Conservation (phyloP, 2,113 vertebrate genomes). For the Psilopogon haemacephalus region DNA sequence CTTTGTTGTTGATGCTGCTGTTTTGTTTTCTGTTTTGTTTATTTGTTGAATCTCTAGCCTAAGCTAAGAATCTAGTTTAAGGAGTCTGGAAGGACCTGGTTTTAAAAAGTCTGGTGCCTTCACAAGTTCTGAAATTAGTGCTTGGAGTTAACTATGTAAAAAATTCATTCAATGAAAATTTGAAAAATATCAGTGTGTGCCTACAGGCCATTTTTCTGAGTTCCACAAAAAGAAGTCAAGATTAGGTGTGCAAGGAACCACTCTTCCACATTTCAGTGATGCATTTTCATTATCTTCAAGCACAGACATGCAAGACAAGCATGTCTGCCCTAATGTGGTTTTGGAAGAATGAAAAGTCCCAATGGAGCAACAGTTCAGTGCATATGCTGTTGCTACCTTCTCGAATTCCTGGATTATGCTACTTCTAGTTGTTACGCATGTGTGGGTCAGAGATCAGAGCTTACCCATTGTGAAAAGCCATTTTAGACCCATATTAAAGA, state of each 20-base stretch:
- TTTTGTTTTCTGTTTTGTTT: too few species aligned
- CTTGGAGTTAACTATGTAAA: neutral
- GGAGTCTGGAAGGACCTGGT: neutral
- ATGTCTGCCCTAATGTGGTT: neutral
- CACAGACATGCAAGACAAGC: neutral
- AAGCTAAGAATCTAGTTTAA: neutral
- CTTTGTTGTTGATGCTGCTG: too few species aligned
- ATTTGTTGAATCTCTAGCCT: neutral
- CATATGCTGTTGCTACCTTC: neutral
- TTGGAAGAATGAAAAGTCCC: constrained; percentile 30
- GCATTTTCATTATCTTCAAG: constrained; percentile 47
- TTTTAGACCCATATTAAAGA: constrained; percentile 56
- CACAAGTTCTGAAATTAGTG: neutral
- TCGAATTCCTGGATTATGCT: constrained; percentile 40
- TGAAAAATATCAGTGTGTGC: neutral
- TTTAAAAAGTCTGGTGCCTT: neutral
- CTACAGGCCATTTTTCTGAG: neutral
- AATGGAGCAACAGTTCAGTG: neutral
- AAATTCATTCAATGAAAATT: neutral
- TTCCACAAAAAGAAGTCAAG: neutral
- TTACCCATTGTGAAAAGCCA: constrained; percentile 41
- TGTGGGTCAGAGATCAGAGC: constrained; percentile 52
- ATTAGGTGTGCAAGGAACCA: neutral
- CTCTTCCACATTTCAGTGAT: neutral
- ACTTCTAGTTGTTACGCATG: constrained; percentile 19